Evolutionary conservation across 2,888 invertebrate genomes (phyloP).

Genomic region (Clostera curtula): DNA sequence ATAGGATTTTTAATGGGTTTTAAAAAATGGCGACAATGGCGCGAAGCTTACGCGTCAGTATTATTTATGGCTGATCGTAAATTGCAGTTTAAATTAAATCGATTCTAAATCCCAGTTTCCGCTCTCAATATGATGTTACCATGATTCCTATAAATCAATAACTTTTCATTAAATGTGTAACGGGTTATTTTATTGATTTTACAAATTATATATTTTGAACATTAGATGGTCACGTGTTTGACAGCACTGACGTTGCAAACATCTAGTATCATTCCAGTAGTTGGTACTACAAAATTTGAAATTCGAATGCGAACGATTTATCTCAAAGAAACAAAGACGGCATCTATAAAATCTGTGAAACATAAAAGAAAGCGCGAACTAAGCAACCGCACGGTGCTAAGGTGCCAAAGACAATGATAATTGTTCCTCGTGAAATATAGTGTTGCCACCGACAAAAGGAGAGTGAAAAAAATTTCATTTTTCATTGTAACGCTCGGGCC

Average conservation of each 20-base stretch:
- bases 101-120: slow-evolving; percentile 52
- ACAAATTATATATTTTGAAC: not conserved
- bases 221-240: slow-evolving; percentile 2
- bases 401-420: slow-evolving; percentile 74
- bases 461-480: slow-evolving; percentile 57
- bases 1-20: slow-evolving; percentile 70
- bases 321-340: slow-evolving; percentile 24
- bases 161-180: slow-evolving; percentile 31
- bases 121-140: slow-evolving; percentile 46
- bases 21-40: slow-evolving; percentile 67
- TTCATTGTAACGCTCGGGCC: slow-evolving; percentile 60
- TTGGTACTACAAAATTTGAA: slow-evolving; percentile 13
- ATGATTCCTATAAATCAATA: slow-evolving; percentile 61
- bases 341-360: slow-evolving; percentile 24
- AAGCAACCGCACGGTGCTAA: slow-evolving; percentile 47
- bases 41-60: slow-evolving; percentile 49
- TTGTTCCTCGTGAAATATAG: slow-evolving; percentile 73
- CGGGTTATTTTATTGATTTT: slow-evolving; percentile 21
- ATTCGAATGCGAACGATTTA: slow-evolving; percentile 21
- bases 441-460: slow-evolving; percentile 70
- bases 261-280: slow-evolving; percentile 4
- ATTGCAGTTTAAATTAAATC: slow-evolving; percentile 67
- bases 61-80: slow-evolving; percentile 69
- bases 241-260: too few relatives aligned
- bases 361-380: slow-evolving; percentile 27